Evolutionary conservation across 2,113 vertebrate genomes (phyloP).

Genomic region (Motacilla alba): DNA sequence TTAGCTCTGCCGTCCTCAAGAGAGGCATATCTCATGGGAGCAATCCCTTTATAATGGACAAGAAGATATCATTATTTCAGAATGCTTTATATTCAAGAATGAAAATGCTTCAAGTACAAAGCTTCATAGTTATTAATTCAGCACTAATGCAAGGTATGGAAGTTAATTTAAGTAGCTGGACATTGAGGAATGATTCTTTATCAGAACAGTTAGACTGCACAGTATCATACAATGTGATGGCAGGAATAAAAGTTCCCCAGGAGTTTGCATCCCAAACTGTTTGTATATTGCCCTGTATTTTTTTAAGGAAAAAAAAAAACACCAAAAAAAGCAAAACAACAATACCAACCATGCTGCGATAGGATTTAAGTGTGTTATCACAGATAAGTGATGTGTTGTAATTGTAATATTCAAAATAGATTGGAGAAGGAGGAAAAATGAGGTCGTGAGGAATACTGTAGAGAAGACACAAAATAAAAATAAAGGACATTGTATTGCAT

Average conservation of each 20-base stretch:
- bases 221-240: background rate
- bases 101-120: background rate
- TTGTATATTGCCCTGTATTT: background rate
- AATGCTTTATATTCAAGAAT: background rate
- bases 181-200: background rate
- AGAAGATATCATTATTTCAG: background rate
- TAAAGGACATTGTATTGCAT: background rate
- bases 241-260: background rate
- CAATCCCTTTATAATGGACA: background rate
- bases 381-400: background rate
- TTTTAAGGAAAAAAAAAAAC: background rate
- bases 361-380: background rate
- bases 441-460: background rate
- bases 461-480: background rate
- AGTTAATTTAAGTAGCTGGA: background rate
- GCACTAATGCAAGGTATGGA: background rate
- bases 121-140: background rate
- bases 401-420: background rate
- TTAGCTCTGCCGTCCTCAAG: background rate
- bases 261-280: background rate
- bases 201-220: background rate
- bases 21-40: background rate
- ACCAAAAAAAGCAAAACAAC: background rate
- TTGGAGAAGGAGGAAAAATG: background rate
- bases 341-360: accelerated